Conservation (phyloP, 1,140 invertebrate genomes). For the Trissolcus basalis region DNA sequence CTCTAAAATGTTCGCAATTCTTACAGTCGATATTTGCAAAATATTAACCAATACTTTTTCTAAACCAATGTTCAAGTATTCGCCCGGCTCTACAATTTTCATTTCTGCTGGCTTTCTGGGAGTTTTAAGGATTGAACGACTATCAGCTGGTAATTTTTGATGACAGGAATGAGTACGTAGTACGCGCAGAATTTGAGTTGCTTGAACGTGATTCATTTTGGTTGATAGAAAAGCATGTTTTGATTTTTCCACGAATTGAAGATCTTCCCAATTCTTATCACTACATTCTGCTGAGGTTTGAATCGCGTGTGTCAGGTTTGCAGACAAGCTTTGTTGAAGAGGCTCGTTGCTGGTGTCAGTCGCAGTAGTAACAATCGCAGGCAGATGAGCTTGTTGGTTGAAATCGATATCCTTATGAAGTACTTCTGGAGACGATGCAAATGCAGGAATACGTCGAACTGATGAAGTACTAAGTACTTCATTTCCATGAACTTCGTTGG, state of each 20-base stretch:
- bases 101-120: neutral
- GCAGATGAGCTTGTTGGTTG: no score
- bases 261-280: neutral
- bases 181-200: slow-evolving; percentile 1
- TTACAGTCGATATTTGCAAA: neutral
- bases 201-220: slow-evolving; percentile 15
- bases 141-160: neutral
- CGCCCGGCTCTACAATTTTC: slow-evolving; percentile 9
- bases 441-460: no score
- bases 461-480: no score
- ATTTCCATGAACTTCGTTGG: no score
- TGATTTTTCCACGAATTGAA: neutral
- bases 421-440: no score
- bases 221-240: slow-evolving; percentile 1
- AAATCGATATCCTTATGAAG: no score
- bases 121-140: slow-evolving; percentile 11
- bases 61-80: slow-evolving; percentile 30
- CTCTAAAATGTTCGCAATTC: slow-evolving; percentile 3
- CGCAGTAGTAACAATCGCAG: no score
- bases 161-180: slow-evolving; percentile 17
- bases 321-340: no score
- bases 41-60: slow-evolving; percentile 10
- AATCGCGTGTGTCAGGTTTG: no score
- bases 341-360: no score
- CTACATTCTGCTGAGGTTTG: neutral